Base-by-base conservation (phyloP, 92 coral and sea anemone genomes). In the Epizoanthus ramosus region DNA sequence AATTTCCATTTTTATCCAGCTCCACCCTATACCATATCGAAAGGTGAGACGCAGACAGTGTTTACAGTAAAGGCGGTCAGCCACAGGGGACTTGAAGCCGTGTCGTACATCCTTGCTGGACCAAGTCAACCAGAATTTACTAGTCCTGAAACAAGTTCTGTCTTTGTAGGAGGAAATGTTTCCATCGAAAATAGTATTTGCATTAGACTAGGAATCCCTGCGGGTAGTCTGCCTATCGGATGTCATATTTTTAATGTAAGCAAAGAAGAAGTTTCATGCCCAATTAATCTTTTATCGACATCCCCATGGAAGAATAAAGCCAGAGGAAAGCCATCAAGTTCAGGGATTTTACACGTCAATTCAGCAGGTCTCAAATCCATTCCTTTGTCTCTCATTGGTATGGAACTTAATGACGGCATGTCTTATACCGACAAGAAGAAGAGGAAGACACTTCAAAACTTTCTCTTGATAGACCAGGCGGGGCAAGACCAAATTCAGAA, bases 301-400 rank as follows among this genome's bases (percentile, higher is more conserved):
- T 54, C 68, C 1, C 85, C 74, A 7, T 88, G 91, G 91, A 66
- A 12, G 12, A 61, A 73, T 47, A 54, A 50, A 56, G 41, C 63
- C 22, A 57, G 14, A 14, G 60, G n/a, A 39, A 73, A 41, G 3
- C 84, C 87, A 17, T 17, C 52, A 3, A 75, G 80, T 23, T 83
- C 91, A 39, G 91, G 91, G 14, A 61, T 88, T 8, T 86, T 74
- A 19, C 94, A 91, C 65, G 10, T 84, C 23, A 18, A 9, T 31
- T 37, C 81, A 31, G 19, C 67, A 17, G 18, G 28, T 21, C 63
- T 56, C 8, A 65, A 19, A 12, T 35, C 22, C 28, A 71, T 88
- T 15, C 91, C 91, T 6, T 22, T 88, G 16, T 83, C 88, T 1
- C 37, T 88, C 1, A 31, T 84, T 79, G 91, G 91, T 31, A 57